Base-by-base conservation (phyloP, 2,113 vertebrate species). In the Macrotus californicus region DNA sequence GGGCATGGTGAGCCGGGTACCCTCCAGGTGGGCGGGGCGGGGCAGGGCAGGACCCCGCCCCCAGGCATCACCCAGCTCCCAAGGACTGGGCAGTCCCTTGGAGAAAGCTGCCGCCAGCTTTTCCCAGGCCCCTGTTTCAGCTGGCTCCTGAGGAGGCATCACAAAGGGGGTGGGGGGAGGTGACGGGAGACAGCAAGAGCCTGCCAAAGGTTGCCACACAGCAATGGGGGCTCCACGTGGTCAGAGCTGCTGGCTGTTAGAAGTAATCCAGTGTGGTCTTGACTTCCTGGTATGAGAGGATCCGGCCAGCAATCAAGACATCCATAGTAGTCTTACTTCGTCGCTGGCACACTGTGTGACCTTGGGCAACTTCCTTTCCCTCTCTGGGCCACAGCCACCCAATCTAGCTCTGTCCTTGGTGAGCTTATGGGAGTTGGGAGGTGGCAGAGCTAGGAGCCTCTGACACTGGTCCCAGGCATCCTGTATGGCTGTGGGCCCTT, bases 1-100 rank as follows among this genome's bases (percentile, higher is more conserved):
- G 75, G 99, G 99, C 98, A 98, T 98, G 98, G 99, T 99, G 98
- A 97, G 98, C 91, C 0, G 2, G 18, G 21, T 1, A 12, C 16
- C 59, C 48, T 39, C 36, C n/a, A 0, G 24, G 22, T 1, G 24
- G 56, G 2, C 2, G 16, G 24, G 56, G 2, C 2, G 13, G 56
- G 64, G 21, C 70, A 0, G 41, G 15, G 16, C 21, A 3, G 14
- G 0, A 3, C 24, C 15, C 1, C 13, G 3, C 12, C 41, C 34
- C 22, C 43, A 0, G 3, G 0, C 6, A 5, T 14, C 8, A 3
- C 84, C 41, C 6, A 3, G 8, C 70, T 36, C 48, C 73, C 16
- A 2, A n/a, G 46, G 46, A 46, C 34, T 2, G n/a, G 66, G 52
- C 52, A 4, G 52, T 12, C 84, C 64, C 75, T 46, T 9, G 24